A percentile compares a stretch with the other conserved stretches of the same genome.
These are phyloP conservation scores for Brachypalpus laphriformis DNA, from an alignment of 2,888 invertebrate species.

Conservation along the genomic window DNA sequence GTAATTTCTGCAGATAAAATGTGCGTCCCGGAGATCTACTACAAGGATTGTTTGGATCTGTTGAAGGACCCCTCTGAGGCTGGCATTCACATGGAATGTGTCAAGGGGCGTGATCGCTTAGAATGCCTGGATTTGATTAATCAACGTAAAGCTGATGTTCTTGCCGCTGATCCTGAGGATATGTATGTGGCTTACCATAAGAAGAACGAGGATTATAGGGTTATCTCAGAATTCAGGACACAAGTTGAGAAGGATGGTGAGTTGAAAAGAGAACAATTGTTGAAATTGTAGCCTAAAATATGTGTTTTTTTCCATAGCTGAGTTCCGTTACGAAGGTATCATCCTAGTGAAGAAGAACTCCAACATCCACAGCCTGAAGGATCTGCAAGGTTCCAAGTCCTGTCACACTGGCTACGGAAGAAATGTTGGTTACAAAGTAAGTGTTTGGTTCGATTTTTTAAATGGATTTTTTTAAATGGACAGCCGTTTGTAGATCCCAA, in stretches of 20 bases:
- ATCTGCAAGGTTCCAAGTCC: slow-evolving; percentile 90
- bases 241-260: slow-evolving; percentile 90
- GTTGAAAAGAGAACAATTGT: slow-evolving; percentile 18
- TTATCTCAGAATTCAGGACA: slow-evolving; percentile 90
- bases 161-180: slow-evolving; percentile 93
- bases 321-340: slow-evolving; percentile 91
- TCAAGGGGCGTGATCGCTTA: slow-evolving; percentile 88
- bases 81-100: slow-evolving; percentile 86
- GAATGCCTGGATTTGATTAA: slow-evolving; percentile 90
- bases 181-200: slow-evolving; percentile 92
- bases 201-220: slow-evolving; percentile 88
- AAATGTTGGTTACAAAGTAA: slow-evolving; percentile 93
- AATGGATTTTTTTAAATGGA: slow-evolving; percentile 78
- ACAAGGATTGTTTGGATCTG: slow-evolving; percentile 86
- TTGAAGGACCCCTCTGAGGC: slow-evolving; percentile 82
- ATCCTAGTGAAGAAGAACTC: slow-evolving; percentile 91
- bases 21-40: slow-evolving; percentile 88
- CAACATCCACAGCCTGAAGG: slow-evolving; percentile 87
- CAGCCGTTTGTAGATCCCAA: slow-evolving; percentile 85
- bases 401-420: slow-evolving; percentile 94
- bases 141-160: slow-evolving; percentile 90
- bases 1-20: slow-evolving; percentile 85
- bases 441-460: background rate
- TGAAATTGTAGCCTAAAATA: background rate
- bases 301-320: slow-evolving; percentile 83